Evolutionary conservation across 2,888 invertebrate species (phyloP).

Genomic region (Entomobrya multifasciata): DNA sequence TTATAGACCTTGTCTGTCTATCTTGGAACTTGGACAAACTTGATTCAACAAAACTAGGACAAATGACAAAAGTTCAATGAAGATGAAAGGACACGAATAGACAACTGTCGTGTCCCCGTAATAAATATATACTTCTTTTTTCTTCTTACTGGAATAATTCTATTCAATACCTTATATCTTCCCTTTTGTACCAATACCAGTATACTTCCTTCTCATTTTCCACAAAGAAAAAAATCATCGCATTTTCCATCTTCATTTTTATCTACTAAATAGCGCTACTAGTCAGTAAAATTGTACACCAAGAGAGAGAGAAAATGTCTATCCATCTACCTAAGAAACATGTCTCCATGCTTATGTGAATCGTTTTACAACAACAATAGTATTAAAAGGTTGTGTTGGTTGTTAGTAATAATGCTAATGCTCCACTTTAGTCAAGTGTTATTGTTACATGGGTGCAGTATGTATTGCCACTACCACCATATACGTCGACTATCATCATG

Average conservation of each 20-base stretch:
- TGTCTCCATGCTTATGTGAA: not conserved
- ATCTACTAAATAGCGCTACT: not conserved
- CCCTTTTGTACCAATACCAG: not conserved
- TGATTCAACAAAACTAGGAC: constrained; percentile 37
- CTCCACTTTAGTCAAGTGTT: constrained; percentile 69
- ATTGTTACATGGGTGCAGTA: constrained; percentile 35
- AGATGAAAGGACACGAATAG: constrained; percentile 45
- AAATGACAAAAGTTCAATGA: constrained; percentile 47
- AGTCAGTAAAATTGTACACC: not conserved
- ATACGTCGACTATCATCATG: constrained; percentile 39
- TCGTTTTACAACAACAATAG: constrained; percentile 60
- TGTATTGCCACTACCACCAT: not conserved
- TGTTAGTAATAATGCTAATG: constrained; percentile 63
- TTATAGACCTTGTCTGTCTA: not conserved
- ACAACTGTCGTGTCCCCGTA: constrained; percentile 29
- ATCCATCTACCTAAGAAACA: not conserved
- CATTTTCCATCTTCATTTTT: not conserved
- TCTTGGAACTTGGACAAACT: constrained; percentile 1
- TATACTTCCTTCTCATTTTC: constrained; percentile 30
- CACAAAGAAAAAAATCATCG: not conserved
- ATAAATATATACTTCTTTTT: not conserved
- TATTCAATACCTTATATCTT: not conserved
- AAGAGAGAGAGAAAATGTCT: not conserved
- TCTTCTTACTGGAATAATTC: not conserved
- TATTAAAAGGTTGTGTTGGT: constrained; percentile 43